Percentiles rank a stretch among this genome's conserved stretches.
Conservation (phyloP, 2,888 invertebrate species). For the Cephus sareptanus region DNA sequence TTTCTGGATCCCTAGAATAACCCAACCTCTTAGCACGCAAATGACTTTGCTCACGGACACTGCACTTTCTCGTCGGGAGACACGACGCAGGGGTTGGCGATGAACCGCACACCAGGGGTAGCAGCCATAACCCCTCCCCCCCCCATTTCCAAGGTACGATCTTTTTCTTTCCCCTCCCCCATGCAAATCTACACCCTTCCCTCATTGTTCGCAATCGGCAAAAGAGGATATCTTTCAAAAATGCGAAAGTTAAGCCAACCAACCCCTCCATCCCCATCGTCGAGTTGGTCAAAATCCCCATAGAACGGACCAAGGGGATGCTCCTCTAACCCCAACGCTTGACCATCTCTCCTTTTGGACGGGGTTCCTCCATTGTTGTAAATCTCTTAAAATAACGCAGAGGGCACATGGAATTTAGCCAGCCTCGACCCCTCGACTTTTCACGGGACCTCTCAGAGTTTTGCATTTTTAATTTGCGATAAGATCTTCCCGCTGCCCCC, state of each 20-base stretch:
- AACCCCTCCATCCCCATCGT: not conserved
- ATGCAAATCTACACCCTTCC: conserved; percentile 34
- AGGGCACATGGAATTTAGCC: conserved; percentile 17
- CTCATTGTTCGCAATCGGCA: conserved; percentile 24
- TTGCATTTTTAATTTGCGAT: conserved; percentile 39
- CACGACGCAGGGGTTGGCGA: not conserved
- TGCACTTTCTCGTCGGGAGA: not conserved
- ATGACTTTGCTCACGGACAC: not conserved
- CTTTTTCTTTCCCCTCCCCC: conserved; percentile 19
- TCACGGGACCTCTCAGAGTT: conserved; percentile 22
- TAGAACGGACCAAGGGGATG: not conserved
- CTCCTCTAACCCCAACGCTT: not conserved
- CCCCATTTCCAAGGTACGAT: conserved; percentile 27
- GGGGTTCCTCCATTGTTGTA: conserved; percentile 39
- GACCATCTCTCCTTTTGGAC: not conserved
- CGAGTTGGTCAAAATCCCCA: not conserved
- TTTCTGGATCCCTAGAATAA: conserved; percentile 25
- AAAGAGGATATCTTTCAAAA: conserved; percentile 33
- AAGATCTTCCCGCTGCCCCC: conserved; percentile 3
- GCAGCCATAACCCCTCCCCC: not conserved
- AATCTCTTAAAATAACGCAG: conserved; percentile 55
- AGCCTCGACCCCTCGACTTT: conserved; percentile 21
- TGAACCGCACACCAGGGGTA: not conserved
- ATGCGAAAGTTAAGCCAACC: conserved; percentile 40
- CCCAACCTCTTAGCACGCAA: conserved; percentile 26